These are phyloP conservation scores for Cryptocephalus primarius DNA, from an alignment of 2,888 invertebrate genomes.

Conservation along the genomic window DNA sequence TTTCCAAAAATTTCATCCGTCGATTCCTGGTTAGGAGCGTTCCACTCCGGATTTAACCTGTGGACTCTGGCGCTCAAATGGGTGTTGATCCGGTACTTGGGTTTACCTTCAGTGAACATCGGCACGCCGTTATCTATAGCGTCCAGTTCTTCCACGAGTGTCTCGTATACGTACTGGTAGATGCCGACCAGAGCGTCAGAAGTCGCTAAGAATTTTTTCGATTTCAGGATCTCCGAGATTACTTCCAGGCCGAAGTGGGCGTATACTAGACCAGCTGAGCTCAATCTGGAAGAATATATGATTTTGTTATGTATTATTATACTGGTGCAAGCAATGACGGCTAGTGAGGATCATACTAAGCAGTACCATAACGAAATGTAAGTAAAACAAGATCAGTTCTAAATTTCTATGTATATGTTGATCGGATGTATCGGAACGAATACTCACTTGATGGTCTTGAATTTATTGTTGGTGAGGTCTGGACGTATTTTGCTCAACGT, in stretches of 20 bases:
- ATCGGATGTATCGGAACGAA: no score
- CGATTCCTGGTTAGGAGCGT: conserved; percentile 38
- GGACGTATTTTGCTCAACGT: conserved; percentile 55
- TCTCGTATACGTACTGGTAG: conserved; percentile 68
- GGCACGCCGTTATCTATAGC: conserved; percentile 95
- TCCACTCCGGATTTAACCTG: conserved; percentile 79
- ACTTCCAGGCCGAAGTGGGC: conserved; percentile 79
- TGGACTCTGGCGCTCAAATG: conserved; percentile 65
- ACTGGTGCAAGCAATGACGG: no score
- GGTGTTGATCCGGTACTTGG: conserved; percentile 68
- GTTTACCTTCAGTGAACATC: conserved; percentile 58
- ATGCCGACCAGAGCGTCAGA: conserved; percentile 45
- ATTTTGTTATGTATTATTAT: no score
- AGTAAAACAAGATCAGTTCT: no score
- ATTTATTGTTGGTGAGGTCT: conserved; percentile 46
- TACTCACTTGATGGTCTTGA: conserved; percentile 13
- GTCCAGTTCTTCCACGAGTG: conserved; percentile 87
- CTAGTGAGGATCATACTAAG: no score
- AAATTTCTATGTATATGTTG: no score
- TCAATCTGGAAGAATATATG: conserved; percentile 53
- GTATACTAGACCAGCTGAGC: conserved; percentile 91
- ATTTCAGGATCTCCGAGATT: conserved; percentile 47
- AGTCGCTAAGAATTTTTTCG: conserved; percentile 35
- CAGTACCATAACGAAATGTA: no score
- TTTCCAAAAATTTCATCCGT: conserved; percentile 57